Conservation (phyloP, 1,140 invertebrate species). For the Coenobita brevimanus region DNA sequence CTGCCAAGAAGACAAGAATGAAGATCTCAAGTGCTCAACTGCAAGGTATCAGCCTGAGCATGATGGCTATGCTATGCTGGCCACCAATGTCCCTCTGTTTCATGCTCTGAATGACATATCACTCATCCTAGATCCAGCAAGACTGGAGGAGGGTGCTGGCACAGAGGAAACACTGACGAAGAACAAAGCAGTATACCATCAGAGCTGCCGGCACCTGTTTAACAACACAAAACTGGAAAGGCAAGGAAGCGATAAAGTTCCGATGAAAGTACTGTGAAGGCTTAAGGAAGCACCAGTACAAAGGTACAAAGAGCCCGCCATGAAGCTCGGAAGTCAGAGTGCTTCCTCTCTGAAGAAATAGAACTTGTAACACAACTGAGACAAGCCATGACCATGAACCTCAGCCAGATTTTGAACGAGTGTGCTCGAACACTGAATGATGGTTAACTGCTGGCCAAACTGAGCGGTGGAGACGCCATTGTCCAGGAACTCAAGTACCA, state of each 20-base stretch:
- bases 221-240: no score
- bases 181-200: no score
- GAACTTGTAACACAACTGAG: not conserved
- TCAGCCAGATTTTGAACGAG: not conserved
- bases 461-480: not conserved
- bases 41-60: no score
- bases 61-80: no score
- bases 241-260: no score
- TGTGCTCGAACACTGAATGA: not conserved
- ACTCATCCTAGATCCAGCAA: no score
- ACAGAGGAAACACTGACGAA: no score
- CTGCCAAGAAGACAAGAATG: no score
- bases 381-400: not conserved
- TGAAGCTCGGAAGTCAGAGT: not conserved
- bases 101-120: no score
- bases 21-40: no score
- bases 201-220: no score
- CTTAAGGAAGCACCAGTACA: not conserved
- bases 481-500: not conserved
- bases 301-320: not conserved
- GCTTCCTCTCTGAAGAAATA: not conserved
- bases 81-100: not conserved
- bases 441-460: not conserved
- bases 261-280: not conserved
- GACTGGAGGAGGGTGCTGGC: no score